A percentile compares a stretch with the other conserved stretches of the same genome.
phyloP scores from a whole-genome alignment of 2,797 vertebrate species.

The Chiroxiphia lanceolata region DNA sequence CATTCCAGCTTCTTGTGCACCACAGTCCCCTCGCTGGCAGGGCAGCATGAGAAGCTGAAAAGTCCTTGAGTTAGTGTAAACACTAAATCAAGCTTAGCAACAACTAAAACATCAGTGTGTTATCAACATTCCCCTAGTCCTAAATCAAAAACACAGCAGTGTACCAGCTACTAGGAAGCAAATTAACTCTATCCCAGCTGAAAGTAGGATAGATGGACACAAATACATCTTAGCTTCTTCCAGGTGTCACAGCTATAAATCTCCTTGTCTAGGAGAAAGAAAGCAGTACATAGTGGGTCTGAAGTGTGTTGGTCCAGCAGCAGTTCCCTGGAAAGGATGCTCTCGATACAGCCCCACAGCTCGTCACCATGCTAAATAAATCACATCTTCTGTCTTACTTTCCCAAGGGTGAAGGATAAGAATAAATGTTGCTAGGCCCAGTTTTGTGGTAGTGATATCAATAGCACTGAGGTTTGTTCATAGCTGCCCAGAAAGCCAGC shows the following conservation, averaged over 20 bases:
- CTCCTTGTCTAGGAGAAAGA: not conserved
- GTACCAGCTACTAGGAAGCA: not conserved
- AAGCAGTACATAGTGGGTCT: not conserved
- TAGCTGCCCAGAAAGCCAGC: not conserved
- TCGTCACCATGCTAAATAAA: not conserved
- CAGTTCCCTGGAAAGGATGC: not conserved
- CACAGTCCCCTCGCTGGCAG: not conserved
- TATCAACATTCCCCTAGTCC: not conserved
- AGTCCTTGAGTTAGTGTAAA: not conserved
- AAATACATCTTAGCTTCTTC: not conserved
- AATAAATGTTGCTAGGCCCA: not conserved
- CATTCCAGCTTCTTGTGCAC: not conserved
- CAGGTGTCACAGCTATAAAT: not conserved
- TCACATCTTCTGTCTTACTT: not conserved
- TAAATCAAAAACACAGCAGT: not conserved
- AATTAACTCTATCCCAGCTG: not conserved
- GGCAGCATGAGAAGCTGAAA: not conserved
- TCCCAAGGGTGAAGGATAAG: not conserved
- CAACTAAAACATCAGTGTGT: not conserved
- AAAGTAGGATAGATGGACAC: not conserved
- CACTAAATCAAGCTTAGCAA: not conserved
- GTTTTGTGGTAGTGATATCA: not conserved
- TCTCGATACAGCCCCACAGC: not conserved
- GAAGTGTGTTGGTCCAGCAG: not conserved
- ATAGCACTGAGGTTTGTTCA: not conserved